A percentile compares a stretch with the other conserved stretches of the same genome.
These are phyloP conservation scores for Edolisoma coerulescens DNA, from an alignment of 2,113 vertebrate genomes.

Conservation along the genomic window DNA sequence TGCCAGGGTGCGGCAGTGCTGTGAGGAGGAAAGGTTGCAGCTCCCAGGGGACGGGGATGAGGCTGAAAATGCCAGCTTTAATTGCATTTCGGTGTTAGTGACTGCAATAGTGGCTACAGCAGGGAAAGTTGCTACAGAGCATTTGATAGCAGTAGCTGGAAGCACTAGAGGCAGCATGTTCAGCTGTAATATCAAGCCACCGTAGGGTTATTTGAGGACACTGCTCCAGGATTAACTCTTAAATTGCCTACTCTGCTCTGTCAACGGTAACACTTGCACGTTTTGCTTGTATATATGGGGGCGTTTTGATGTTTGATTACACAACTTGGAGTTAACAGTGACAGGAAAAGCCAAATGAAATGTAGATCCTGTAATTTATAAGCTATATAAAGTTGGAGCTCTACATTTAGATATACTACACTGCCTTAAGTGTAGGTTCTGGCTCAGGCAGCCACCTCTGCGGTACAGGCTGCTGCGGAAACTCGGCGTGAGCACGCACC, in stretches of 20 bases:
- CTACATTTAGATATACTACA: neutral
- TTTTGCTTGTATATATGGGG: neutral
- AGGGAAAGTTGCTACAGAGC: neutral
- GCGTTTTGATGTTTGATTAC: neutral
- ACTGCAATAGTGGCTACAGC: neutral
- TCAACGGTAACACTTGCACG: neutral
- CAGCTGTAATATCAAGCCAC: constrained; percentile 36
- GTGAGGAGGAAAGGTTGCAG: neutral
- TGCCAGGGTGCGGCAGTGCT: neutral
- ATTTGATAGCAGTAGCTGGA: constrained; percentile 29
- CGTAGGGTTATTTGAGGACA: constrained; percentile 45
- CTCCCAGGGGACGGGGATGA: neutral
- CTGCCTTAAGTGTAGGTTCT: neutral
- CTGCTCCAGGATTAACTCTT: constrained; percentile 44
- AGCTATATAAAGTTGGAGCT: neutral
- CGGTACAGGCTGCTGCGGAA: neutral
- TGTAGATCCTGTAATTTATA: neutral
- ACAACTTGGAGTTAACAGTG: neutral
- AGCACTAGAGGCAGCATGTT: constrained; percentile 46
- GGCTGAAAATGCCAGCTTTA: constrained; percentile 38
- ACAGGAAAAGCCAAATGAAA: neutral
- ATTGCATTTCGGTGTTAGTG: neutral
- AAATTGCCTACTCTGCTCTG: neutral
- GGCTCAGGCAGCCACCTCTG: neutral
- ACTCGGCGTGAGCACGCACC: neutral